A percentile compares a stretch with the other conserved stretches of the same genome.
Conservation (phyloP, 2,797 vertebrate species). For the Coilia nasus region DNA sequence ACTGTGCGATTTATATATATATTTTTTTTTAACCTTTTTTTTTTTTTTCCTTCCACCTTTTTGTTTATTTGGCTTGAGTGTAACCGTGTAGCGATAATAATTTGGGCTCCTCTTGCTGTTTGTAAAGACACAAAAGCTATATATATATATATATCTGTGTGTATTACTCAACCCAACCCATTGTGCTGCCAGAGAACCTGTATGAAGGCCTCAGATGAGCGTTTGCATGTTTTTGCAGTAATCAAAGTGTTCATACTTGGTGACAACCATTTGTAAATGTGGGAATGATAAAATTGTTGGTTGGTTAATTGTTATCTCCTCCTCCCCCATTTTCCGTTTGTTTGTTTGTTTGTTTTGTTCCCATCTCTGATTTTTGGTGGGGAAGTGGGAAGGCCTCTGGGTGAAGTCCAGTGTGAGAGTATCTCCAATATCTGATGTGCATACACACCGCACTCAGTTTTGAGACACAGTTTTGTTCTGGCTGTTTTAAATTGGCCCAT, state of each 20-base stretch:
- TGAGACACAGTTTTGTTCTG: neutral
- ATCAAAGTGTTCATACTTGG: constrained; percentile 62
- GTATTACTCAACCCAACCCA: neutral
- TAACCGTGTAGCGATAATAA: constrained; percentile 64
- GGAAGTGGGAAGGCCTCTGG: neutral
- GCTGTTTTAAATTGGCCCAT: neutral
- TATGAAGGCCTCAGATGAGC: constrained; percentile 50
- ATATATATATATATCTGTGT: constrained; percentile 41
- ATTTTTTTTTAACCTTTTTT: constrained; percentile 47
- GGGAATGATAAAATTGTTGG: constrained; percentile 60
- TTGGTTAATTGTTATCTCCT: constrained; percentile 47
- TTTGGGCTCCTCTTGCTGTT: constrained; percentile 51
- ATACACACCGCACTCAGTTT: neutral
- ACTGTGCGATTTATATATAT: constrained; percentile 51
- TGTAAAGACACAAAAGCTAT: constrained; percentile 19
- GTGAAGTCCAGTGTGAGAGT: neutral
- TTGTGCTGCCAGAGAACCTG: constrained; percentile 63
- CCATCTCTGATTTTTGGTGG: neutral
- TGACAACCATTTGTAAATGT: constrained; percentile 59
- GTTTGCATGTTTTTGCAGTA: constrained; percentile 32
- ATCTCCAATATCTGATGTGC: neutral
- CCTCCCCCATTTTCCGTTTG: constrained; percentile 46
- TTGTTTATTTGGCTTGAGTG: constrained; percentile 68
- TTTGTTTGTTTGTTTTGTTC: neutral
- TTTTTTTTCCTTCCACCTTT: constrained; percentile 34